Evolutionary conservation across 2,888 invertebrate genomes (phyloP).

Genomic region (Cephus sareptanus): DNA sequence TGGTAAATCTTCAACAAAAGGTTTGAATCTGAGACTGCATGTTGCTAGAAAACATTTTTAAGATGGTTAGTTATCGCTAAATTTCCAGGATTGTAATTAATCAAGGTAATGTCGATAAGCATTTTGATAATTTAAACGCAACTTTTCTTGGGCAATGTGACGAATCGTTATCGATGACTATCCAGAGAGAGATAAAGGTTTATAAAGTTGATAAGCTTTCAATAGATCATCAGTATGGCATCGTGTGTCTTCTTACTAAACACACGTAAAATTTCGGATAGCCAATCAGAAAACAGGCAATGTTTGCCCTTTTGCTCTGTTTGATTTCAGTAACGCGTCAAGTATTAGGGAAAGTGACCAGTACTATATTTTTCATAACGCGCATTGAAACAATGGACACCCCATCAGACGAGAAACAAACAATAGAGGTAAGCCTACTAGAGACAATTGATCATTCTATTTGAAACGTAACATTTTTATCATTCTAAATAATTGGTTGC

Average conservation of each 20-base stretch:
- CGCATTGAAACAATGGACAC: background rate
- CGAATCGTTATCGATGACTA: conserved; percentile 1
- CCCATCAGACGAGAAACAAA: background rate
- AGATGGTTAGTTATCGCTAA: background rate
- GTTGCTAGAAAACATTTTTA: too few species aligned
- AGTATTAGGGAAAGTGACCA: conserved; percentile 10
- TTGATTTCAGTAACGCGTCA: conserved; percentile 17
- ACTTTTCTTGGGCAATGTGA: background rate
- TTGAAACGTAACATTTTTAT: background rate
- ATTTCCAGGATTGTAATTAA: background rate
- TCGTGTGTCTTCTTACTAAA: background rate
- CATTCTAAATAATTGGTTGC: background rate
- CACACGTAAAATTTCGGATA: background rate
- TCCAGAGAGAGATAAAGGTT: background rate
- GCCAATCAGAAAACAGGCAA: conserved; percentile 11
- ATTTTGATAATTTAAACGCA: background rate
- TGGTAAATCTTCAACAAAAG: background rate
- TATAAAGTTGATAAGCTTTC: background rate
- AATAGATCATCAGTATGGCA: background rate
- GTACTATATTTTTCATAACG: background rate
- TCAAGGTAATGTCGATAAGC: background rate
- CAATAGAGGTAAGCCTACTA: background rate
- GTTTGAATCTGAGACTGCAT: background rate
- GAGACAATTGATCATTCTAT: background rate
- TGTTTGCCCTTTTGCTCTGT: conserved; percentile 12